Evolutionary conservation across 2,888 invertebrate species (phyloP), one percentile per base, ranked within the genome.

Genomic region (Sphaeridia pumilis): DNA sequence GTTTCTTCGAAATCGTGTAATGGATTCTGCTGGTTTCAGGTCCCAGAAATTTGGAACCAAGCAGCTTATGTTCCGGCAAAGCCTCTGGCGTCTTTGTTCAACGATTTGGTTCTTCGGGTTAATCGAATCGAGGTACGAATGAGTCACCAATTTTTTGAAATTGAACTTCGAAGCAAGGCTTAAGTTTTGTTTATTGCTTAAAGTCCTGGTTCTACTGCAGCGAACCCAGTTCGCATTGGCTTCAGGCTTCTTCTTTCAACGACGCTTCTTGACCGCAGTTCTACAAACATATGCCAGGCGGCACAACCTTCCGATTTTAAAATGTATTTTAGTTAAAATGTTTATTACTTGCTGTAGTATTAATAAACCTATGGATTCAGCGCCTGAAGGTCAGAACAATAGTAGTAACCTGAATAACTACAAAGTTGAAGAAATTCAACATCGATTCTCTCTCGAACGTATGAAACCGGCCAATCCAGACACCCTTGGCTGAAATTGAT

Each of bases 211-310:
- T 73, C 73, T 70, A 67, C 56, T 71, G 76, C 49, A 75, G 78
- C 3, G 84, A 79, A 47, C 89, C 89, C 27, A 75, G 78, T 2
- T 85, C 87, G 26, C 90, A 83, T 70, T 94, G 93, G 94, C 74
- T 94, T 87, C 92, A 49, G 94, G 92, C 0, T 80, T 93, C 67
- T 93, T 86, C 72, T 93, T 93, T 70, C 92, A 92, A 0, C 92
- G 93, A 74, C 89, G 92, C 4, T 83, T 93, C 69, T 76, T 94
- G 52, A 93, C 93, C 0, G 92, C 89, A 26, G 80, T 86, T 44
- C 74, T 90, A 66, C 93, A 94, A 73, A 46, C 90, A 4, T 85
- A 82, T 71, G 89, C 93, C 4, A 77, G 93, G 44, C 83, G 83
- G 64, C 84, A 87, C 66, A 79, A 82, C 50, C 77, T 88, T 38